A percentile compares a stretch with the other conserved stretches of the same genome.
Conservation (phyloP, 1,140 invertebrate species). For the Brachionus manjavacas region DNA sequence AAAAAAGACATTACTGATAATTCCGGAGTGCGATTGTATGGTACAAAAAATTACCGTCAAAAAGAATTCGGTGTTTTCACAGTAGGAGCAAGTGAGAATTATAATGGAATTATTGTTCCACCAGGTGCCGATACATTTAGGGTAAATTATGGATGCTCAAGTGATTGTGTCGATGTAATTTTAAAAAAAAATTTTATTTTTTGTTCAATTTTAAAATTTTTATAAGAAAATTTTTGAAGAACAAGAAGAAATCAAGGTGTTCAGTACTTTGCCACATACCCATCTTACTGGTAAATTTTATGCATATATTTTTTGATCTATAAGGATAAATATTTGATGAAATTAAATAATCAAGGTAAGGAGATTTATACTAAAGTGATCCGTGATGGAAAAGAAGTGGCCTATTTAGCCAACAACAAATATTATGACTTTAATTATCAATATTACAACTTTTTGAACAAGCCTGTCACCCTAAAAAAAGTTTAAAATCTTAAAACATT, state of each 20-base stretch:
- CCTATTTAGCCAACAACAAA: slow-evolving; percentile 2
- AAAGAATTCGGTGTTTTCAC: slow-evolving; percentile 28
- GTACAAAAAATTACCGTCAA: slow-evolving; percentile 14
- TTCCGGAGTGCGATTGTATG: slow-evolving; percentile 21
- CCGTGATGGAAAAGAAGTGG: slow-evolving; percentile 20
- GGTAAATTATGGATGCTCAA: background rate
- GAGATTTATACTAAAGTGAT: slow-evolving; percentile 8
- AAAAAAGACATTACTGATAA: background rate
- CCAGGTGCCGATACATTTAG: slow-evolving; percentile 20
- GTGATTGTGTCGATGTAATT: background rate
- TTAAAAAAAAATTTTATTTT: background rate
- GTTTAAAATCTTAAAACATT: background rate
- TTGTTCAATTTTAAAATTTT: too few relatives aligned
- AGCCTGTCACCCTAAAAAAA: slow-evolving; percentile 20
- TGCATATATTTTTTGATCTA: background rate
- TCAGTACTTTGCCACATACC: slow-evolving; percentile 16
- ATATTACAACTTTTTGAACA: slow-evolving; percentile 24
- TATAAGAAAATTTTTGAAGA: background rate
- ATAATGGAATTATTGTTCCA: background rate
- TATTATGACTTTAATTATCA: slow-evolving; percentile 37
- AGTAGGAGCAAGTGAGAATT: background rate
- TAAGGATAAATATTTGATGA: background rate
- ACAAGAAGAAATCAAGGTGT: slow-evolving; percentile 26
- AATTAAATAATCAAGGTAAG: background rate
- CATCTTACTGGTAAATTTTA: background rate